Conservation (phyloP, 1,140 invertebrate genomes). For the Drosophila athabasca region DNA sequence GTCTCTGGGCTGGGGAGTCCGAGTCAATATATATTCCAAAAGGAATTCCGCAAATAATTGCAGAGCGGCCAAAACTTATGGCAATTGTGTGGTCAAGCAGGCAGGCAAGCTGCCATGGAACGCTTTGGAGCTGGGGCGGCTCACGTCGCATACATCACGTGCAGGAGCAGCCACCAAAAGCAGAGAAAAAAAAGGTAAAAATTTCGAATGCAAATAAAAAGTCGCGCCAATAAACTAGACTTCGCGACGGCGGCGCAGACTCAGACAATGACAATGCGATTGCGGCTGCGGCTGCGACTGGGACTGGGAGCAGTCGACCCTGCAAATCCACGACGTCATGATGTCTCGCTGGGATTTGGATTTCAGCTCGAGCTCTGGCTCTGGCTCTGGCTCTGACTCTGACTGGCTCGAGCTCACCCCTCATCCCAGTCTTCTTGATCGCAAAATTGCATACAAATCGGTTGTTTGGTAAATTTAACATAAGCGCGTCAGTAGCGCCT, state of each 20-base stretch:
- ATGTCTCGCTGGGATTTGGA: constrained; percentile 83
- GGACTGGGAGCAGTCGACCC: constrained; percentile 13
- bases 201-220: constrained; percentile 83
- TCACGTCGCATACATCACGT: constrained; percentile 72
- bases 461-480: constrained; percentile 82
- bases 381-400: too few species aligned
- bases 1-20: constrained; percentile 42
- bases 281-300: background rate
- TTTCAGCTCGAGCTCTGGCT: constrained; percentile 45
- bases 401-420: background rate
- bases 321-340: constrained; percentile 76
- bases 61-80: constrained; percentile 73
- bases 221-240: constrained; percentile 83
- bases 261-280: constrained; percentile 45
- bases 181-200: constrained; percentile 35
- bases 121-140: constrained; percentile 13
- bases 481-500: constrained; percentile 82
- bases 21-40: constrained; percentile 83
- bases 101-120: constrained; percentile 4
- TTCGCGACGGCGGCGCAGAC: constrained; percentile 61
- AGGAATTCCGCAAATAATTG: constrained; percentile 83
- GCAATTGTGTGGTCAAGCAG: constrained; percentile 66
- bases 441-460: constrained; percentile 82
- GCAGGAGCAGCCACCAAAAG: constrained; percentile 48
- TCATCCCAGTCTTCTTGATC: constrained; percentile 31